Conservation (phyloP, 2,113 vertebrate genomes). For the Oxyura jamaicensis region DNA sequence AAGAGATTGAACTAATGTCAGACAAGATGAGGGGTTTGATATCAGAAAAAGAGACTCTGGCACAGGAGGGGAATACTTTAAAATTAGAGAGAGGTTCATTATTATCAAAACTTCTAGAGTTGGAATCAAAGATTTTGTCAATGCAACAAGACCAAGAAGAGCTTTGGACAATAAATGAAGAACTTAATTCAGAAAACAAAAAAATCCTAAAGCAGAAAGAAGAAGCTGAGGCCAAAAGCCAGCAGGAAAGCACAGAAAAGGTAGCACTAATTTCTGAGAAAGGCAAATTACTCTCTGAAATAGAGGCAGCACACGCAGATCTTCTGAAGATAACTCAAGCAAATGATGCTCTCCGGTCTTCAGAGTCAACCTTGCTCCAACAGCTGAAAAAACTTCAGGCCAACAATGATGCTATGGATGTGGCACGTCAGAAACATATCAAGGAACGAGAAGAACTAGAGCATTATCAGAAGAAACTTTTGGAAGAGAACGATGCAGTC, state of each 20-base stretch:
- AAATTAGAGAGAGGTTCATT: conserved; percentile 82
- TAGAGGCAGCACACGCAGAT: conserved; percentile 66
- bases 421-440: conserved; percentile 59
- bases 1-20: conserved; percentile 88
- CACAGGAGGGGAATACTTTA: conserved; percentile 80
- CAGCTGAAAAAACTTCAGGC: conserved; percentile 77
- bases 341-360: conserved; percentile 70
- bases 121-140: conserved; percentile 74
- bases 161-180: conserved; percentile 76
- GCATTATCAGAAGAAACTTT: conserved; percentile 71
- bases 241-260: conserved; percentile 71
- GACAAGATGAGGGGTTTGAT: conserved; percentile 87
- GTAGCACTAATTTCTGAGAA: conserved; percentile 67
- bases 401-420: conserved; percentile 58
- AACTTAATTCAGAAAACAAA: conserved; percentile 76
- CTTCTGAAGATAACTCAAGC: conserved; percentile 76
- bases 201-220: conserved; percentile 75
- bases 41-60: conserved; percentile 84
- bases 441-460: conserved; percentile 74
- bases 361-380: conserved; percentile 53
- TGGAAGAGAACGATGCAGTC: conserved; percentile 78
- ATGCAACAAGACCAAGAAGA: conserved; percentile 77
- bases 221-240: conserved; percentile 70
- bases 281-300: conserved; percentile 70
- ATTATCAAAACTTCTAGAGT: conserved; percentile 78